Evolutionary conservation across 2,113 vertebrate species (phyloP).

Genomic region (Gadus chalcogrammus): DNA sequence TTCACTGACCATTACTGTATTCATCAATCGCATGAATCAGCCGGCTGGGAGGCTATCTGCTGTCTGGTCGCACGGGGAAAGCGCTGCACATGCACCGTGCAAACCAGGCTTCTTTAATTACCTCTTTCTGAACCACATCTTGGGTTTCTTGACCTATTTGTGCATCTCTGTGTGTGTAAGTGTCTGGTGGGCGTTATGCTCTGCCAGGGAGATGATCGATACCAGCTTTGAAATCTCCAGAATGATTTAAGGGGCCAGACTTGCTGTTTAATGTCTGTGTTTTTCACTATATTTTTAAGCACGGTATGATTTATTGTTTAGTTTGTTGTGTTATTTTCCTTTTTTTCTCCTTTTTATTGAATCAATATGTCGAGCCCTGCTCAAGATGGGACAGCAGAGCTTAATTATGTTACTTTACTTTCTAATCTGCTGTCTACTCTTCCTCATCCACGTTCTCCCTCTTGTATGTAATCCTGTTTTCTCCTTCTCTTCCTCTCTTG

Average conservation of each 20-base stretch:
- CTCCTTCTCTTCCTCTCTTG: not conserved
- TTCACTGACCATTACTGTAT: conserved; percentile 69
- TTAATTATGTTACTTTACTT: not conserved
- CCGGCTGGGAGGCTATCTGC: conserved; percentile 57
- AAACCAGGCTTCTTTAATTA: conserved; percentile 8
- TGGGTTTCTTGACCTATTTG: too few species aligned
- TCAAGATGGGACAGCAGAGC: not conserved
- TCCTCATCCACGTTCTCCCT: not conserved
- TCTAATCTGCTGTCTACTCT: conserved; percentile 2
- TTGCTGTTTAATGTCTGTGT: too few species aligned
- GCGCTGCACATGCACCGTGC: conserved; percentile 10
- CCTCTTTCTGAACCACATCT: not conserved
- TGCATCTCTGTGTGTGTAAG: too few species aligned
- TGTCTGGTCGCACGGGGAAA: conserved; percentile 29
- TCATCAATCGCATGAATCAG: conserved; percentile 72
- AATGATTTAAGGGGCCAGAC: too few species aligned
- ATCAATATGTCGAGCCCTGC: not conserved
- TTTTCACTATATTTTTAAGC: not conserved
- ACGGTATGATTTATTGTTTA: not conserved
- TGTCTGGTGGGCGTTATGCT: too few species aligned
- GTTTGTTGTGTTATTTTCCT: not conserved
- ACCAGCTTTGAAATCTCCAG: too few species aligned
- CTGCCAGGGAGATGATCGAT: too few species aligned
- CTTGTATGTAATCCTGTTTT: not conserved
- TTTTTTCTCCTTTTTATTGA: not conserved